Base-by-base conservation (phyloP, 2,888 invertebrate genomes). In the Gari tellinella region DNA sequence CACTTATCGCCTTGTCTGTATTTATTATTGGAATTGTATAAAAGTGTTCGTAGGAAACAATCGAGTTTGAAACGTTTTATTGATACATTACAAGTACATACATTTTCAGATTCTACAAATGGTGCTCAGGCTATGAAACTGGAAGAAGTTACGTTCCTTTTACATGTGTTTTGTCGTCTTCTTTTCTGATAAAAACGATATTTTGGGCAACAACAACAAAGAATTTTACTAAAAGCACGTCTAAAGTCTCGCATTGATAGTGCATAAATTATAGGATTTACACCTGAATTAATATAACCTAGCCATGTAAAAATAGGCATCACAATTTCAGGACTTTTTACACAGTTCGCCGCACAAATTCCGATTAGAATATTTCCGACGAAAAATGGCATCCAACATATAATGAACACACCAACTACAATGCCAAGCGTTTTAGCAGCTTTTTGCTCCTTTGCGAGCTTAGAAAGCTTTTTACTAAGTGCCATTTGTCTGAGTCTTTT, bases 371-470 rank as follows among this genome's bases (percentile, higher is more conserved):
- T 93, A 92, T 98, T 98, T 82, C 97, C 96, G 80, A 98, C 97
- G 92, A 99, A 99, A 93, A 99, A 99, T 73, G 99, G 99, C 86
- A 98, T 94, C 98, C 98, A 99, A 92, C 98, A 99, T 83, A 98
- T 95, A 90, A 98, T 97, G 92, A 98, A 98, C 80, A 97, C 97
- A 67, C 98, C 98, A 96, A 98, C 97, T 86, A 98, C 98, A 90
- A 98, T 98, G 53, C 98, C 98, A 83, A 99, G 93, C 10, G 98
- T 99, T 93, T 98, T 98, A 4, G 99, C 99, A 10, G 99, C 99
- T 92, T 99, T 99, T 92, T 98, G 97, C 92, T 98, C 99, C 91
- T 97, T 98, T 56, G 98, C 97, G 88, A 99, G 96, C 93, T 98
- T 98, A 15, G 97, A 97, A 74, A 99, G 93, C 91, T 98, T 98